These are phyloP conservation scores for Hyla sarda DNA, from an alignment of 2,113 vertebrate species.

Conservation along the genomic window DNA sequence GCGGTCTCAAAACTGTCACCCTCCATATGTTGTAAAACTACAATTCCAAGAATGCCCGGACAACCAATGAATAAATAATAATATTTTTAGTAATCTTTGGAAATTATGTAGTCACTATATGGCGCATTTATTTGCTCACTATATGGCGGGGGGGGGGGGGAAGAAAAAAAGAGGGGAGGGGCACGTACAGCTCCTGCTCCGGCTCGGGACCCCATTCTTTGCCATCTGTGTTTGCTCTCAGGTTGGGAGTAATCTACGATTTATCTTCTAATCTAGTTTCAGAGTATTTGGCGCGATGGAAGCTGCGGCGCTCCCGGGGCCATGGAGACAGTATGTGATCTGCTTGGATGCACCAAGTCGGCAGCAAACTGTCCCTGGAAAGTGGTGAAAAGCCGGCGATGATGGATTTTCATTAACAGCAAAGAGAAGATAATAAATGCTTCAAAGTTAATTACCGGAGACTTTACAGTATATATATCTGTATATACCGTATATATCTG, in stretches of 20 bases:
- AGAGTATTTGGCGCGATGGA: background rate
- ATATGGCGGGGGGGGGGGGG: background rate
- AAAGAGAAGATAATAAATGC: constrained; percentile 15
- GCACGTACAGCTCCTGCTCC: background rate
- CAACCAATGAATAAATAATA: too few relatives aligned
- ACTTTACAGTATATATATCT: background rate
- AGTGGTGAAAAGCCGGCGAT: background rate
- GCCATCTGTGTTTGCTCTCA: background rate
- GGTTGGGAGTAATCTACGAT: background rate
- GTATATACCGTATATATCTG: background rate
- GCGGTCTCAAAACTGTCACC: too few relatives aligned
- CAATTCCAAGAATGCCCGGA: too few relatives aligned
- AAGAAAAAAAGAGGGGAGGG: background rate
- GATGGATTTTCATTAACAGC: constrained; percentile 6
- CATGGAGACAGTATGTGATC: background rate
- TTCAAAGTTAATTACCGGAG: background rate
- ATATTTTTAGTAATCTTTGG: too few relatives aligned
- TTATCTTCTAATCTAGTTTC: background rate
- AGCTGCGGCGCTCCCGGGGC: background rate
- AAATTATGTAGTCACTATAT: background rate
- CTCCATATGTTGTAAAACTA: too few relatives aligned
- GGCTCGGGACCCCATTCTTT: background rate
- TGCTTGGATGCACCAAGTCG: background rate
- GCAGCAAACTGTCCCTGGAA: constrained; percentile 5
- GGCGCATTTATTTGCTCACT: background rate